A percentile compares a stretch with the other conserved stretches of the same genome.
Evolutionary conservation across 2,888 invertebrate species (phyloP).

Genomic region (Diloba caeruleocephala): DNA sequence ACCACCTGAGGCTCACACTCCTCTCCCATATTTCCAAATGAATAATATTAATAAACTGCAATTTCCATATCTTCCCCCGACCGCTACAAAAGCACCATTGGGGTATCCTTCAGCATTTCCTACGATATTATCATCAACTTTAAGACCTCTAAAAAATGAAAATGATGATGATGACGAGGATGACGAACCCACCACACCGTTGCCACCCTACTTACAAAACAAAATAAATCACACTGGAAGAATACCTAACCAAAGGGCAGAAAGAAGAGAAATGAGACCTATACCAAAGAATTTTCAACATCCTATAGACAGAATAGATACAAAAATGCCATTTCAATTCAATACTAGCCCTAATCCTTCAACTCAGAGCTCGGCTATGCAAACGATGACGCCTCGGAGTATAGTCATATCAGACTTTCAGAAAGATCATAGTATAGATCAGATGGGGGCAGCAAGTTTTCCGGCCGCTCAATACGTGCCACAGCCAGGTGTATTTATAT

Average conservation of each 20-base stretch:
- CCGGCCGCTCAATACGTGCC: constrained; percentile 70
- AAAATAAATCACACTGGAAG: constrained; percentile 65
- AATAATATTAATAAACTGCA: constrained; percentile 76
- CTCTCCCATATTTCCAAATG: constrained; percentile 74
- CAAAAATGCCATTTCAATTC: constrained; percentile 65
- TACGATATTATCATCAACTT: constrained; percentile 70
- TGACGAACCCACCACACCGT: constrained; percentile 52
- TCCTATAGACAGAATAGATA: constrained; percentile 76
- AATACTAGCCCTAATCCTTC: constrained; percentile 52
- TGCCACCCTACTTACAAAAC: constrained; percentile 40
- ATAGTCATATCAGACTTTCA: constrained; percentile 76
- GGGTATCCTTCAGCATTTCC: constrained; percentile 75
- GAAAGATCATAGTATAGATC: constrained; percentile 71
- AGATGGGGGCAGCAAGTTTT: constrained; percentile 70
- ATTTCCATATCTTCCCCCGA: constrained; percentile 76
- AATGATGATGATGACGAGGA: constrained; percentile 65
- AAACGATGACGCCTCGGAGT: constrained; percentile 69
- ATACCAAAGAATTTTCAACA: constrained; percentile 65
- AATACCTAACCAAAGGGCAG: constrained; percentile 46
- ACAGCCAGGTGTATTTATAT: constrained; percentile 71
- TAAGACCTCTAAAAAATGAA: constrained; percentile 66
- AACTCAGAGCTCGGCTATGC: constrained; percentile 51
- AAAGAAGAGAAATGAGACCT: constrained; percentile 67
- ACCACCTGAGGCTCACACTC: constrained; percentile 78
- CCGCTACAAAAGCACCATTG: constrained; percentile 72